These are phyloP conservation scores for Papilio polytes DNA, from an alignment of 1,140 invertebrate species.

Conservation along the genomic window DNA sequence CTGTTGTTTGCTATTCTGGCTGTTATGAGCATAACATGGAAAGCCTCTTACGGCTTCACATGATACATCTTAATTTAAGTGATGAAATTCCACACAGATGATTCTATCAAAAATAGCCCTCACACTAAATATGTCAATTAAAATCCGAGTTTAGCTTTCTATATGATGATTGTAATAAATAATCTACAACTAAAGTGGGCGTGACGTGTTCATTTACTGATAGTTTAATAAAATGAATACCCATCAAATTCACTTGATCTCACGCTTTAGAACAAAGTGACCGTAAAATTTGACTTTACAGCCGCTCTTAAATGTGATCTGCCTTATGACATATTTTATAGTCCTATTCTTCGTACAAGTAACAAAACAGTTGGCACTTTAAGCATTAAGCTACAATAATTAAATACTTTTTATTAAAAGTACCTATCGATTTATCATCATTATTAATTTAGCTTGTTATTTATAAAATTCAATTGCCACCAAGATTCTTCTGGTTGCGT, in stretches of 20 bases:
- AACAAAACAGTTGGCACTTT: neutral
- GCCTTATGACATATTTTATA: constrained; percentile 13
- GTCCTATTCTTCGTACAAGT: neutral
- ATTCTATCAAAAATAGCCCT: neutral
- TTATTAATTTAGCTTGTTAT: no score
- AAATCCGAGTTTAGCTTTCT: neutral
- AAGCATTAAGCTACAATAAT: neutral
- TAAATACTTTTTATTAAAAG: no score
- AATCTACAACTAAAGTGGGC: neutral
- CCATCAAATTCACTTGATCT: constrained; percentile 8
- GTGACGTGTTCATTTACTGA: neutral
- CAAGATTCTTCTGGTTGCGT: no score
- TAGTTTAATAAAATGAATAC: constrained; percentile 1
- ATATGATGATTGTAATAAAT: neutral
- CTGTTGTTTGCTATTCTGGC: neutral
- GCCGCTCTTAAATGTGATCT: constrained; percentile 5
- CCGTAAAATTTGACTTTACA: constrained; percentile 15
- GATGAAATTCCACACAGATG: neutral
- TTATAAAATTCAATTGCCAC: no score
- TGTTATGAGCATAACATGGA: neutral
- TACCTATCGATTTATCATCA: no score
- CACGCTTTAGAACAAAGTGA: neutral
- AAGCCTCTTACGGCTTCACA: neutral
- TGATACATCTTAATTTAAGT: neutral
- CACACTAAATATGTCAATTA: neutral